phyloP scores from a whole-genome alignment of 1,140 invertebrate species.

The Drosophila kepulauana region DNA sequence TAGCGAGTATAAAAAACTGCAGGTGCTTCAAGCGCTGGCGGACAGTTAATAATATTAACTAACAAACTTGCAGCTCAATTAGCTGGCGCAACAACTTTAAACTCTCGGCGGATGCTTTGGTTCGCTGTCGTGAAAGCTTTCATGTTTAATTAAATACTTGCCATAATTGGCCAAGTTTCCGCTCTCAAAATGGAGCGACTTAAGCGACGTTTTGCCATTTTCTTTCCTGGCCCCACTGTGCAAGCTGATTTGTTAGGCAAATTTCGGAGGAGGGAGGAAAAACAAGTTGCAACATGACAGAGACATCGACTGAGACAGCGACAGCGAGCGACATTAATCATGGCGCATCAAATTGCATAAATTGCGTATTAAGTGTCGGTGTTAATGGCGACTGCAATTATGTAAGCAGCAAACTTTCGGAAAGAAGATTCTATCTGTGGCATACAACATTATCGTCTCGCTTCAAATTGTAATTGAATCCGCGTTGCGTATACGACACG shows the following conservation, averaged over 20 bases:
- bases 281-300: conserved; percentile 66
- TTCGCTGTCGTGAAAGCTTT: background rate
- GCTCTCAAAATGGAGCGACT: background rate
- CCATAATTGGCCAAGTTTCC: background rate
- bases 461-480: conserved; percentile 72
- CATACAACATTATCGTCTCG: conserved; percentile 38
- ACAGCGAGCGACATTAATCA: conserved; percentile 64
- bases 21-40: too few relatives aligned
- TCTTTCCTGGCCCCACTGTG: conserved; percentile 20
- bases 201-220: conserved; percentile 6
- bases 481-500: conserved; percentile 71
- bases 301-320: background rate
- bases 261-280: conserved; percentile 40
- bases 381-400: conserved; percentile 65
- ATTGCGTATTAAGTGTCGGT: conserved; percentile 60
- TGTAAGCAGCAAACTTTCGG: conserved; percentile 9
- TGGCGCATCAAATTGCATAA: conserved; percentile 72
- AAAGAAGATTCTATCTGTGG: background rate
- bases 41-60: background rate
- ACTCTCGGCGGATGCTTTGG: too few relatives aligned
- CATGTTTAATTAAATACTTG: conserved; percentile 9
- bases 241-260: conserved; percentile 69
- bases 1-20: too few relatives aligned
- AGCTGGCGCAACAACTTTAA: too few relatives aligned
- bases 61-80: too few relatives aligned